Evolutionary conservation across 1,140 invertebrate genomes (phyloP), one percentile per base, ranked within the genome.

Genomic region (Subanguina moxae): DNA sequence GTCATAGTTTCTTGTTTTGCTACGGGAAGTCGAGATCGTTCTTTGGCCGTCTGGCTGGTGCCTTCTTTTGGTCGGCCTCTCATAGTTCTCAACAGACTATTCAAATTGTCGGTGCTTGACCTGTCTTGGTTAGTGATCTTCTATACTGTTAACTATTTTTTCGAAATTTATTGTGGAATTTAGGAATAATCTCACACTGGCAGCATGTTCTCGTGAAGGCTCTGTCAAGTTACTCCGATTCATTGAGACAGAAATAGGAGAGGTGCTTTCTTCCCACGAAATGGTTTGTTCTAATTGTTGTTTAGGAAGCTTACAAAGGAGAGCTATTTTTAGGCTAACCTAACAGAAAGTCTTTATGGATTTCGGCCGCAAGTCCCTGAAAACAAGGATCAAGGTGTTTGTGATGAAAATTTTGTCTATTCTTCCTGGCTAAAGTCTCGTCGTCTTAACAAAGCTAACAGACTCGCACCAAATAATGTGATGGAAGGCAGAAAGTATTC

Each of bases 31-130:
- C 45, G 67, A 8, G 67, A 69, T 58, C 45, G 67, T 0, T 69
- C 67, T 21, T 28, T 69, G 30, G 64, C 59, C 8, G n/a, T 69
- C n/a, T 69, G 67, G 67, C 27, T 69, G 25, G 42, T 69, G 23
- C 67, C 67, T 42, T 65, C 64, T 57, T 65, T 66, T 46, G 62
- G 45, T 45, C 43, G 67, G 15, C 67, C 67, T 13, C 30, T 69
- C 38, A 19, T 65, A 45, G 67, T 69, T 56, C 11, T 69, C 5
- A 57, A 58, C 45, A 69, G 66, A 66, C 9, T 69, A 25, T 69
- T 69, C 59, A 69, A 65, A 57, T 9, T 57, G 13, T 66, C 67
- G 25, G 62, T 67, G 21, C 25, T 66, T 11, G 67, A 69, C 42
- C 19, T 69, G n/a, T 65, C 67, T 19, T 69, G 67, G 67, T 68